Evolutionary conservation across 2,888 invertebrate genomes (phyloP).

Genomic region (Leptinotarsa juncta): DNA sequence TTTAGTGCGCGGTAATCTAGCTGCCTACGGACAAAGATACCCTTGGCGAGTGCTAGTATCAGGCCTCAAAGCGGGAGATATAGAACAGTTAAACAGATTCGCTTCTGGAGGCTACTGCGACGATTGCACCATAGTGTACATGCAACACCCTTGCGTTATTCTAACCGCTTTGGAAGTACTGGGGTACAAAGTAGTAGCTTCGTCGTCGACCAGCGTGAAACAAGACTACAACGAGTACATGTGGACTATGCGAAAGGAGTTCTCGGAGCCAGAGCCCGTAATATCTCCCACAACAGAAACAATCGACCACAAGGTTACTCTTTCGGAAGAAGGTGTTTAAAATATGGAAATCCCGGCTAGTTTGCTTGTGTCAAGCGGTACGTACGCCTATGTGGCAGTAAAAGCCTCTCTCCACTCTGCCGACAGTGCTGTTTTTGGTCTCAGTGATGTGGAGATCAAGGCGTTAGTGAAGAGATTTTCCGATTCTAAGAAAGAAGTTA

Average conservation of each 20-base stretch:
- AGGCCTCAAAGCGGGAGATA: slow-evolving; percentile 86
- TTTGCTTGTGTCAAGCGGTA: slow-evolving; percentile 67
- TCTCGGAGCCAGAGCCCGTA: slow-evolving; percentile 82
- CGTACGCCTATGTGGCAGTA: slow-evolving; percentile 79
- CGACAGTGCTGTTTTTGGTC: slow-evolving; percentile 82
- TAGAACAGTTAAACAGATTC: slow-evolving; percentile 85
- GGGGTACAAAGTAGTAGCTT: slow-evolving; percentile 89
- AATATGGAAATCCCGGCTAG: slow-evolving; percentile 63
- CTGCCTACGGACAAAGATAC: slow-evolving; percentile 87
- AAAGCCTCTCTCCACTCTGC: slow-evolving; percentile 83
- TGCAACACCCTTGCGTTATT: slow-evolving; percentile 89
- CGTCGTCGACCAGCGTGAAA: slow-evolving; percentile 86
- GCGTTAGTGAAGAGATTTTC: slow-evolving; percentile 79
- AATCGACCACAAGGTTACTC: slow-evolving; percentile 36
- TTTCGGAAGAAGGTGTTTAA: slow-evolving; percentile 36
- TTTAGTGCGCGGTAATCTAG: slow-evolving; percentile 88
- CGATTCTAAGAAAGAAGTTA: slow-evolving; percentile 70
- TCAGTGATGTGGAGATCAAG: slow-evolving; percentile 76
- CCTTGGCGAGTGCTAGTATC: slow-evolving; percentile 90
- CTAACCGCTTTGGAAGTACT: slow-evolving; percentile 88
- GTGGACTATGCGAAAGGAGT: slow-evolving; percentile 94
- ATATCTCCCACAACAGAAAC: slow-evolving; percentile 23
- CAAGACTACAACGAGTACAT: slow-evolving; percentile 92
- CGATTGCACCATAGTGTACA: slow-evolving; percentile 86
- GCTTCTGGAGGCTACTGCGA: slow-evolving; percentile 87